These are phyloP conservation scores for Sturmia bella DNA, from an alignment of 2,888 invertebrate genomes.

Conservation along the genomic window DNA sequence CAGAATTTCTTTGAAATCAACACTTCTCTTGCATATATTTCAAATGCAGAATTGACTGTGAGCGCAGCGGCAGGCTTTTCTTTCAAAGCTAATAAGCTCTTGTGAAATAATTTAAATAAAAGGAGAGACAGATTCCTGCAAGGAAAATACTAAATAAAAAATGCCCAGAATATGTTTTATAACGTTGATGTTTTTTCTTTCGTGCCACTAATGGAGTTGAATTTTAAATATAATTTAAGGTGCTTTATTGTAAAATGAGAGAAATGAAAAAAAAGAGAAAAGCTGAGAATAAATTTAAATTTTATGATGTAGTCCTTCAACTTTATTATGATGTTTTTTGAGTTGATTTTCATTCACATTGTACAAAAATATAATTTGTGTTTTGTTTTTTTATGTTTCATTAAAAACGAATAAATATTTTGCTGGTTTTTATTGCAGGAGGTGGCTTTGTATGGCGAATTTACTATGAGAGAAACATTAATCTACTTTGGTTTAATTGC, in stretches of 20 bases:
- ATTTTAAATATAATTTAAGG: constrained; percentile 67
- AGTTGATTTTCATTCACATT: constrained; percentile 30
- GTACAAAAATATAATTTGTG: neutral
- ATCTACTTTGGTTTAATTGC: constrained; percentile 92
- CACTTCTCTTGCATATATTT: neutral
- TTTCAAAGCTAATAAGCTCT: constrained; percentile 42
- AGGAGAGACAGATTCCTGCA: constrained; percentile 11
- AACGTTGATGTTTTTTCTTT: neutral
- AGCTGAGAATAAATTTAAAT: constrained; percentile 58
- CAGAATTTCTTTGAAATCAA: neutral
- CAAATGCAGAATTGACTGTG: neutral
- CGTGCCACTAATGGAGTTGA: constrained; percentile 61
- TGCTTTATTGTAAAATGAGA: constrained; percentile 31
- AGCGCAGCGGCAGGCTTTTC: neutral
- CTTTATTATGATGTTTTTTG: constrained; percentile 54
- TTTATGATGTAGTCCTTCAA: constrained; percentile 58
- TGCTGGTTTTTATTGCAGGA: constrained; percentile 82
- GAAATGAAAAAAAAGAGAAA: constrained; percentile 5
- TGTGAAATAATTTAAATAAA: constrained; percentile 1
- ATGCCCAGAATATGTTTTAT: constrained; percentile 7
- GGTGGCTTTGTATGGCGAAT: constrained; percentile 89
- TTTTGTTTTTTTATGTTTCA: constrained; percentile 31
- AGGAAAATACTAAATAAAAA: constrained; percentile 17
- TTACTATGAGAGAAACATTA: constrained; percentile 90
- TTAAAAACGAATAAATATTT: constrained; percentile 44